Evolutionary conservation across 92 coral and sea anemone genomes (phyloP), one percentile per base, ranked within the genome.

Genomic region (Epizoanthus ramosus): DNA sequence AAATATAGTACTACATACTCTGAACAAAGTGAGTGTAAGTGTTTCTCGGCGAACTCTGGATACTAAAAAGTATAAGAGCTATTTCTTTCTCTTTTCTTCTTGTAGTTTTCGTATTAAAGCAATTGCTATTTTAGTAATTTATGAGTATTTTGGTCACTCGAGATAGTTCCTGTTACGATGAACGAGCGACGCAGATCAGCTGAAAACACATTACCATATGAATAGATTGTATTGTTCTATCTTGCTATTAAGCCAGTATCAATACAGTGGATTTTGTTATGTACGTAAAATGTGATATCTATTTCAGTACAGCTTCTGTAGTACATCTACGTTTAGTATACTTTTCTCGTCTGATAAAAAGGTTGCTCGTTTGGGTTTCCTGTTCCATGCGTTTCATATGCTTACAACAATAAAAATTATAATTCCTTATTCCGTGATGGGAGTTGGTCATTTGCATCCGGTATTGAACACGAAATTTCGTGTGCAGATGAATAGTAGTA

Each of bases 381-480:
- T 67, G 72, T 16, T 4, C 31, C 72, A 35, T 50, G 15, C 54
- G 54, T 50, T 12, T 43, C 50, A 43, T 37, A 37, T 10, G 54
- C 8, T 50, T 2, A 13, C 14, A 50, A 8, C 47, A 41, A 6
- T 41, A 8, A 41, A 41, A 6, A 41, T 41, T 41, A 41, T 41
- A 41, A 41, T 43, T 43, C 1, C 50, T 41, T 3, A 41, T 43
- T 43, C 1, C 50, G 43, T 23, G 15, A 58, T 69, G 71, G 57
- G 82, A 60, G 71, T 47, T 19, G 23, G n/a, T 37, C 57, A 61
- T 33, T 31, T 67, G 5, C 47, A 22, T 61, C 71, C 68, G 68
- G 39, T 57, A 39, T 56, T 39, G 71, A 77, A 63, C 82, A 61
- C 60, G 82, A 77, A 77, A 60, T 41, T 77, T 76, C 81, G 47